Conservation (phyloP, 2,888 invertebrate species). For the Drosophila sordidapex region DNA sequence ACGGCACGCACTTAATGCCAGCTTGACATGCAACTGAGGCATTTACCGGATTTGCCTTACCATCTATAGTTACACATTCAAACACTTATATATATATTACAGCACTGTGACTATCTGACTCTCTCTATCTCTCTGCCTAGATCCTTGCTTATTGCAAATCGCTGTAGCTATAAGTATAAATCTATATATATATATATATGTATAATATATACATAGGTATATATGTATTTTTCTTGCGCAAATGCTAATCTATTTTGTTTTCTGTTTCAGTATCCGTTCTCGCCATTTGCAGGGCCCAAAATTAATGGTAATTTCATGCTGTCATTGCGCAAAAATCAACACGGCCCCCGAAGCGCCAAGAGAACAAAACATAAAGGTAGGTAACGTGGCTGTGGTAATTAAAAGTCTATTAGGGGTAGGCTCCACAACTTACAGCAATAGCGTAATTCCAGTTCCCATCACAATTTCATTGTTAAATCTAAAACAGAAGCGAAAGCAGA, state of each 20-base stretch:
- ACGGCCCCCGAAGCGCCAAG: constrained; percentile 48
- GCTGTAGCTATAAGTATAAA: constrained; percentile 18
- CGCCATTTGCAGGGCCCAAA: constrained; percentile 38
- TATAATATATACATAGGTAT: constrained; percentile 14
- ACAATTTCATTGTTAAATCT: constrained; percentile 5
- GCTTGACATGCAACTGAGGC: constrained; percentile 59
- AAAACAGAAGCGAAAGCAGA: too few relatives aligned
- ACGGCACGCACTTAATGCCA: constrained; percentile 56
- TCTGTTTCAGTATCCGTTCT: constrained; percentile 38
- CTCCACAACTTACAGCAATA: constrained; percentile 3
- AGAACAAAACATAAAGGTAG: constrained; percentile 59
- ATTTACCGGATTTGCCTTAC: constrained; percentile 20
- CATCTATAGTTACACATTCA: neutral
- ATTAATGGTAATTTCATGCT: constrained; percentile 67
- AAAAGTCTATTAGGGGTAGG: constrained; percentile 65
- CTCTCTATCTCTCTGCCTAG: neutral
- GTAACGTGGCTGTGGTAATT: constrained; percentile 45
- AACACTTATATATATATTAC: neutral
- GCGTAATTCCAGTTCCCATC: constrained; percentile 2
- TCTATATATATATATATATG: constrained; percentile 2
- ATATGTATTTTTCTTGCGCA: constrained; percentile 24
- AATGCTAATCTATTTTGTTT: constrained; percentile 57
- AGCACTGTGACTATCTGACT: neutral
- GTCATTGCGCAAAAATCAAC: constrained; percentile 65
- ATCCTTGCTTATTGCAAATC: constrained; percentile 38